A percentile compares a stretch with the other conserved stretches of the same genome.
Conservation (phyloP, 1,140 invertebrate genomes). For the Trinorchestia longiramus region DNA sequence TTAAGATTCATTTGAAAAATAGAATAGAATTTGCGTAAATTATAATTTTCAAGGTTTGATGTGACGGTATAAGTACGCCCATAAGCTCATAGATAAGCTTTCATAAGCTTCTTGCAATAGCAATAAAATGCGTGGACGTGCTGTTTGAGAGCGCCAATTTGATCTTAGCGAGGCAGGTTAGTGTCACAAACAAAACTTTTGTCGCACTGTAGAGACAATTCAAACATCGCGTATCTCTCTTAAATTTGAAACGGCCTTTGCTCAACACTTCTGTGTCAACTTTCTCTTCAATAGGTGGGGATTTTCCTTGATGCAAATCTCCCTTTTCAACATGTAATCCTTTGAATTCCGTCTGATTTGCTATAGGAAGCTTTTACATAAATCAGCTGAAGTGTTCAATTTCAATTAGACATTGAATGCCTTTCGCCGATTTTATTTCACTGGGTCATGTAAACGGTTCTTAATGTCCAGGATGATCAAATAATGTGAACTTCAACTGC, state of each 20-base stretch:
- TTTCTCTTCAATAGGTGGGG: background rate
- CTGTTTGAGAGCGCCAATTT: background rate
- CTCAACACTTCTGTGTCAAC: slow-evolving; percentile 1
- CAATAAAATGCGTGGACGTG: slow-evolving; percentile 13
- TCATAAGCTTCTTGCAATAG: slow-evolving; percentile 27
- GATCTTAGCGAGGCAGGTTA: background rate
- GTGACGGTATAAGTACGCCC: slow-evolving; percentile 25
- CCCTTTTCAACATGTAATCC: background rate
- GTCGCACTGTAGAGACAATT: slow-evolving; percentile 4
- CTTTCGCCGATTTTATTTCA: background rate
- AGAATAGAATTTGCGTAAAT: slow-evolving; percentile 8
- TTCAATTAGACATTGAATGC: background rate
- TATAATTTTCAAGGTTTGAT: slow-evolving; percentile 44
- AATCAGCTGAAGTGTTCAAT: background rate
- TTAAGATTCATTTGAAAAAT: background rate
- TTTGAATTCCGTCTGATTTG: background rate
- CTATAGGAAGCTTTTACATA: background rate
- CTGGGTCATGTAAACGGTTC: background rate
- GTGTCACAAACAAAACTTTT: background rate
- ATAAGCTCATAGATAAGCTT: slow-evolving; percentile 29
- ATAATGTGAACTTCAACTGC: background rate
- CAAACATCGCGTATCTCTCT: background rate
- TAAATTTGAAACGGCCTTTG: background rate
- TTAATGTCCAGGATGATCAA: background rate
- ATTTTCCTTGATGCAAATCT: background rate